Evolutionary conservation across 2,797 vertebrate species (phyloP), one percentile per base, ranked within the genome.

Genomic region (Myotis myotis): DNA sequence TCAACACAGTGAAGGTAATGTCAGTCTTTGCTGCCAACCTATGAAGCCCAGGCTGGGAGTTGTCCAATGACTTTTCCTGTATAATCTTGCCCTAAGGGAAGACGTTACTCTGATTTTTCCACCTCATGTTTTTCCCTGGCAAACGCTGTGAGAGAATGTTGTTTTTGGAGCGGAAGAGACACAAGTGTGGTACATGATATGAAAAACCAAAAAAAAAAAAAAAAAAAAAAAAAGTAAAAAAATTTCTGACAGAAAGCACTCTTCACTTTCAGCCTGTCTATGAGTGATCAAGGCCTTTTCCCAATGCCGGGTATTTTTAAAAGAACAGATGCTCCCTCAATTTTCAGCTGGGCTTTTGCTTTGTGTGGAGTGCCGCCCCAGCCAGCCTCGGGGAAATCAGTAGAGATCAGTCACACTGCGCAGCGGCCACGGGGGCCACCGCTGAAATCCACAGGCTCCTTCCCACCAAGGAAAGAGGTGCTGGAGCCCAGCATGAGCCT

Each of bases 31-130:
- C 74, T 89, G 91, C 60, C 95, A 95, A 85, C n/a, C 72, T 22
- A 22, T 17, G 62, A 95, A 91, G 75, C 55, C 44, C 74, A 87
- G 80, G 30, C 57, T 91, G 80, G 96, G 95, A 95, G 89, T 57
- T 22, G 51, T 83, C 92, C 51, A 91, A 3, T 87, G 84, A 55
- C 82, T 95, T 95, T 96, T 94, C 91, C 97, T 96, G 87, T 82
- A 55, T 93, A 93, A 95, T 95, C 91, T 94, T 30, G 13, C 79
- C 80, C 80, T 91, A 25, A 79, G 89, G 95, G 89, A 95, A 97
- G 96, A 94, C 41, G 2, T 97, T 93, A 96, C 64, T 94, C 92
- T 94, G 86, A 95, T 87, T 97, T 97, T 97, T 94, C 96, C 96
- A 95, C 89, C 55, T 93, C 87, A 74, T 95, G 89, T 79, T 87